Base-by-base conservation (phyloP, 2,797 vertebrate genomes). In the Pterois miles region DNA sequence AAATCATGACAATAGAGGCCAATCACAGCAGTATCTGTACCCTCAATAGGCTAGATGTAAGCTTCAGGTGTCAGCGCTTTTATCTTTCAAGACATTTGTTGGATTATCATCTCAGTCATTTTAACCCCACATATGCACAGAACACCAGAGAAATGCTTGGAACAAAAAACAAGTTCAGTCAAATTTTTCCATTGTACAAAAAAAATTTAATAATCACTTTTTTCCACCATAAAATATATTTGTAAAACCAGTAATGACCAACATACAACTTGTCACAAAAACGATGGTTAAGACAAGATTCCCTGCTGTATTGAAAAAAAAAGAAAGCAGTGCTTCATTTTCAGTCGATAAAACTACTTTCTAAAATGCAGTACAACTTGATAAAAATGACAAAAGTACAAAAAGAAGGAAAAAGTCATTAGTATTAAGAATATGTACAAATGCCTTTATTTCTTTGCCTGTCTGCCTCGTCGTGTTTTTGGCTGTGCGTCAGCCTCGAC, bases 401-500 rank as follows among this genome's bases (percentile, higher is more conserved):
- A 68, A 78, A 56, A 0, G 8, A 5, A 9, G 18, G 8, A 40
- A 70, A 80, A 54, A 64, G 20, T 33, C 2, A 34, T 23, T 16
- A 33, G 5, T 11, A 52, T 78, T 59, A 73, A 70, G 40, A 69
- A 33, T 59, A 86, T 83, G 52, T 53, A 84, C 69, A 90, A 54
- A 65, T 8, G 10, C 10, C 52, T 50, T 82, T 74, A 92, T 85
- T 94, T 94, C 67, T 85, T 95, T 9, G 74, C 85, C 1, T 76
- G 7, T 91, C 92, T 92, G 36, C 93, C 93, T 89, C 86, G 91
- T 11, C 90, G 66, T 16, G 81, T 74, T 88, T 89, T 93, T 2
- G 83, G 70, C 57, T 60, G 85, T 0, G 38, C 29, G 65, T 89
- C 87, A 22, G 66, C 50, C 13, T 83, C 69, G 22, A 57, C 50